phyloP scores from a whole-genome alignment of 2,797 vertebrate genomes.

The Leucoraja ocellata region DNA sequence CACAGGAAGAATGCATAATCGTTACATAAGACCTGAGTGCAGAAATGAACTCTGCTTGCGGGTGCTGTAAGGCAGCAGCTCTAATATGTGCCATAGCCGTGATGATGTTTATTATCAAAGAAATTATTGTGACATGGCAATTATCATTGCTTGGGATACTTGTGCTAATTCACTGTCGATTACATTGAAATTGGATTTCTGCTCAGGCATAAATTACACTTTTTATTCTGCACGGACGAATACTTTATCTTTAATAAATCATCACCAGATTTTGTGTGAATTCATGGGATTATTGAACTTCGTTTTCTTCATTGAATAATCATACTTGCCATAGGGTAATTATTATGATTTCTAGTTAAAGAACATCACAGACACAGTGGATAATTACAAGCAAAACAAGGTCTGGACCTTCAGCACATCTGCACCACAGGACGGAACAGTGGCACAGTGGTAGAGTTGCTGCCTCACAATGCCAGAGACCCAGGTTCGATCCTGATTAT shows the following conservation, averaged over 20 bases:
- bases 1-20: too few relatives aligned
- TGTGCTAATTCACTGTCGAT: slow-evolving; percentile 13
- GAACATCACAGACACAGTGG: neutral
- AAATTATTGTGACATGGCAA: neutral
- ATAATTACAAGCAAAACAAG: neutral
- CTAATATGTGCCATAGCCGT: too few relatives aligned
- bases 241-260: slow-evolving; percentile 1
- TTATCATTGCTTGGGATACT: neutral
- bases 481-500: too few relatives aligned
- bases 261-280: slow-evolving; percentile 24
- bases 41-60: too few relatives aligned
- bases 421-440: too few relatives aligned
- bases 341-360: neutral
- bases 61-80: too few relatives aligned
- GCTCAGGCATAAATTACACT: slow-evolving; percentile 20
- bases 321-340: neutral
- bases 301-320: neutral
- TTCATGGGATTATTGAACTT: neutral
- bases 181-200: slow-evolving; percentile 21
- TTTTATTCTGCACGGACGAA: neutral
- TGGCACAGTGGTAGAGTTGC: too few relatives aligned
- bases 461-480: too few relatives aligned
- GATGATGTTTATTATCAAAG: neutral
- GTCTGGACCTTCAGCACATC: neutral
- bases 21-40: too few relatives aligned